These are phyloP conservation scores for Plectrocnemia conspersa DNA, from an alignment of 1,140 invertebrate species.

Conservation along the genomic window DNA sequence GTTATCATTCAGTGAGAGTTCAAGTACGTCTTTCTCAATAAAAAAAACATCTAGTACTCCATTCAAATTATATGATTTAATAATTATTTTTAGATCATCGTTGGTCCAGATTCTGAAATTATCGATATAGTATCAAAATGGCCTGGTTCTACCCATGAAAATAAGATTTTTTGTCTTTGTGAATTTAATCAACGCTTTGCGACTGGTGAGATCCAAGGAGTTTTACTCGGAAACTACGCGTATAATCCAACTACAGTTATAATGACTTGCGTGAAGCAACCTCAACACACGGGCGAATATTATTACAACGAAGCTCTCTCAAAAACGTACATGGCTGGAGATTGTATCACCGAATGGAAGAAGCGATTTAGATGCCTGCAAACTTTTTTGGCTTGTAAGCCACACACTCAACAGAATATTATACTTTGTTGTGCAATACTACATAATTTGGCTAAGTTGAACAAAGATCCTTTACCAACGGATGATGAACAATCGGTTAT, in stretches of 20 bases:
- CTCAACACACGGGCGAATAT: constrained; percentile 30
- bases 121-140: constrained; percentile 27
- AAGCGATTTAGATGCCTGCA: constrained; percentile 31
- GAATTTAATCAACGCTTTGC: constrained; percentile 26
- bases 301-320: constrained; percentile 29
- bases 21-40: constrained; percentile 24
- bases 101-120: constrained; percentile 31
- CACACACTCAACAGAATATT: constrained; percentile 31
- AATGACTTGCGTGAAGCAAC: constrained; percentile 27
- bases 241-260: constrained; percentile 28
- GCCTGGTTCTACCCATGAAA: constrained; percentile 30
- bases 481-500: constrained; percentile 22
- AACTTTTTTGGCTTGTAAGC: constrained; percentile 29
- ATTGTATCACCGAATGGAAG: constrained; percentile 28
- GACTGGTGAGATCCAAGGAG: constrained; percentile 26
- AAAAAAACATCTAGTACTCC: no score
- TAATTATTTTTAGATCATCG: constrained; percentile 26
- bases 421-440: constrained; percentile 30
- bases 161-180: constrained; percentile 24
- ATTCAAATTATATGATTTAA: no score
- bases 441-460: constrained; percentile 30
- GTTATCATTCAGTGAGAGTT: constrained; percentile 30
- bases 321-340: constrained; percentile 27
- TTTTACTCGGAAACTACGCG: constrained; percentile 20
- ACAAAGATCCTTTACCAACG: constrained; percentile 28